Percentiles rank a stretch among this genome's conserved stretches.
Conservation (phyloP, 1,140 invertebrate species). For the Idris sp. region DNA sequence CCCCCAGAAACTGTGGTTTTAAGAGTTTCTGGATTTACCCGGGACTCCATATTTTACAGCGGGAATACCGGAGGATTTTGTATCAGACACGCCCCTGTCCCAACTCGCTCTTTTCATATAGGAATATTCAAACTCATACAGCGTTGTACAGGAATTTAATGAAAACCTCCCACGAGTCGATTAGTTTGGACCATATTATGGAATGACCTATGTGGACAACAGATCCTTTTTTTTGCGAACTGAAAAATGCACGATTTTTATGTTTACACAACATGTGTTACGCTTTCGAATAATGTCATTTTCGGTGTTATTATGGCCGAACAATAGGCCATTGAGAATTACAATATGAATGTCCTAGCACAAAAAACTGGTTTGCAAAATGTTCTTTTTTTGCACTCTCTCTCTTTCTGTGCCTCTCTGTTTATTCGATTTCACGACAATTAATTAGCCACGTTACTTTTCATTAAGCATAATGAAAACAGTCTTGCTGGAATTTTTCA, state of each 20-base stretch:
- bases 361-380: conserved; percentile 3
- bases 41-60: conserved; percentile 63
- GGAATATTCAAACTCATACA: conserved; percentile 50
- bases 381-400: background rate
- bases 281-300: conserved; percentile 13
- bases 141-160: conserved; percentile 62
- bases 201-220: too few relatives aligned
- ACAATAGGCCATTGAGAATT: conserved; percentile 33
- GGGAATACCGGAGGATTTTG: conserved; percentile 53
- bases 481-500: conserved; percentile 54
- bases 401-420: too few relatives aligned
- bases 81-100: conserved; percentile 64
- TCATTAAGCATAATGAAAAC: conserved; percentile 45
- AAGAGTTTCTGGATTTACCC: conserved; percentile 67
- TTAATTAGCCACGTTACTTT: conserved; percentile 43
- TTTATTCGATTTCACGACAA: conserved; percentile 25
- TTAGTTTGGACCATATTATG: conserved; percentile 39
- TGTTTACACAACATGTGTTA: conserved; percentile 19
- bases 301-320: conserved; percentile 13
- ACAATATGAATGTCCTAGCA: conserved; percentile 22
- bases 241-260: too few relatives aligned
- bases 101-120: conserved; percentile 48
- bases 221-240: too few relatives aligned
- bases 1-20: conserved; percentile 48
- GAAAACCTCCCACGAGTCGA: conserved; percentile 56